Evolutionary conservation across 2,797 vertebrate species (phyloP), one percentile per base, ranked within the genome.

Genomic region (Enteromius unitaeniatus): DNA sequence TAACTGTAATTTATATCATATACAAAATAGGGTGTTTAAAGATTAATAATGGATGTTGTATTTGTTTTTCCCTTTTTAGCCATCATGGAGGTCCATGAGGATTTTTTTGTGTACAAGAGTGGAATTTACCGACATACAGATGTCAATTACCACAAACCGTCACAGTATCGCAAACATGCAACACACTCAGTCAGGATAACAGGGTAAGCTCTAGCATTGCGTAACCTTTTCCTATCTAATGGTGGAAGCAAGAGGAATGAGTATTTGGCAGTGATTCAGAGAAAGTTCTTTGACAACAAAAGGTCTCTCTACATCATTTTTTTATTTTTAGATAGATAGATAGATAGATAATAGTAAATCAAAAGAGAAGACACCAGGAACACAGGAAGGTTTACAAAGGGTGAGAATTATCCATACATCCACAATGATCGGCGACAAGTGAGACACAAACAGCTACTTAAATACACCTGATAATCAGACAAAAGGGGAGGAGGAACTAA

Each of bases 11-110:
- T 51, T 23, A 53, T 21, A n/a, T 77, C 34, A 23, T 45, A 14
- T 80, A 17, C 68, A 17, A 83, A 67, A 81, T 69, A 4, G 9
- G 67, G 23, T 67, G 3, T 14, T 81, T 76, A 62, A 78, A 45
- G 31, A 81, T 26, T 64, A 21, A 11, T 86, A 79, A 87, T 40
- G 68, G 13, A 23, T 78, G n/a, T 84, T 13, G 28, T 55, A 62
- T 45, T 90, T 72, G 90, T 84, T 89, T 55, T 86, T 88, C 85
- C 87, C 84, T 72, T 60, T 85, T 26, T 93, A 99, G 98, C 98
- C 60, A 96, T 99, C 89, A 95, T 99, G 96, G 97, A 99, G 87
- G 97, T 99, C 75, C 97, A 99, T 0, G 98, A 99, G 90, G 98
- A 99, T 91, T 99, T 99, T 94, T 99, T 99, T 91, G 91, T 96